Conservation (phyloP, 2,113 vertebrate species). For the Dasyprocta punctata region DNA sequence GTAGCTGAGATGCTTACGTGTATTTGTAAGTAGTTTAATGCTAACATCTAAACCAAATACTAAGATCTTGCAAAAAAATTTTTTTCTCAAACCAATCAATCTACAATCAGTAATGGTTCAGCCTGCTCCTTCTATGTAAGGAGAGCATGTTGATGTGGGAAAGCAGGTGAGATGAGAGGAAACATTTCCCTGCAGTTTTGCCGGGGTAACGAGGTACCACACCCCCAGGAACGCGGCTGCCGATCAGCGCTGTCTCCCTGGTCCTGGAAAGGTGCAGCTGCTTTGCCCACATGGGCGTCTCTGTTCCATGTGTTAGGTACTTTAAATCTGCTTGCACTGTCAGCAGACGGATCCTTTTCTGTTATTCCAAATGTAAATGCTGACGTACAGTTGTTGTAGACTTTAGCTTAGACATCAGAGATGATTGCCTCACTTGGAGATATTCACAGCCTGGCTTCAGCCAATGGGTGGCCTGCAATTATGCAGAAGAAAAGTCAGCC, state of each 20-base stretch:
- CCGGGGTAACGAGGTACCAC: not conserved
- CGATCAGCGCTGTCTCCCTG: too few relatives aligned
- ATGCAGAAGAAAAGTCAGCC: not conserved
- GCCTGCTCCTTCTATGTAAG: not conserved
- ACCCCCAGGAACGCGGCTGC: not conserved
- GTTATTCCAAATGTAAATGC: not conserved
- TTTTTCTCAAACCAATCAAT: slow-evolving; percentile 7
- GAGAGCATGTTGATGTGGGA: not conserved
- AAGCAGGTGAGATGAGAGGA: not conserved
- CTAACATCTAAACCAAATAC: slow-evolving; percentile 1
- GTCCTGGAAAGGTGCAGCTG: too few relatives aligned
- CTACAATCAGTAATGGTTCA: not conserved
- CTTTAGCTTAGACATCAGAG: not conserved
- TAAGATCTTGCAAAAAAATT: not conserved
- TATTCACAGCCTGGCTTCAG: not conserved
- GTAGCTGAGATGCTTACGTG: not conserved
- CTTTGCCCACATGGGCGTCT: not conserved
- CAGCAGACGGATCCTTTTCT: not conserved
- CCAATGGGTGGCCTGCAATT: slow-evolving; percentile 39
- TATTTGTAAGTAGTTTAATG: not conserved
- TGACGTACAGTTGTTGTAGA: not conserved
- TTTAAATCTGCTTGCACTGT: not conserved
- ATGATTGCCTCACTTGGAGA: not conserved
- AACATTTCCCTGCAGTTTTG: slow-evolving; percentile 12
- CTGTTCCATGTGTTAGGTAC: not conserved